Percentiles rank a stretch among this genome's conserved stretches.
Conservation (phyloP, 2,888 invertebrate species). For the Copidosoma aretas region DNA sequence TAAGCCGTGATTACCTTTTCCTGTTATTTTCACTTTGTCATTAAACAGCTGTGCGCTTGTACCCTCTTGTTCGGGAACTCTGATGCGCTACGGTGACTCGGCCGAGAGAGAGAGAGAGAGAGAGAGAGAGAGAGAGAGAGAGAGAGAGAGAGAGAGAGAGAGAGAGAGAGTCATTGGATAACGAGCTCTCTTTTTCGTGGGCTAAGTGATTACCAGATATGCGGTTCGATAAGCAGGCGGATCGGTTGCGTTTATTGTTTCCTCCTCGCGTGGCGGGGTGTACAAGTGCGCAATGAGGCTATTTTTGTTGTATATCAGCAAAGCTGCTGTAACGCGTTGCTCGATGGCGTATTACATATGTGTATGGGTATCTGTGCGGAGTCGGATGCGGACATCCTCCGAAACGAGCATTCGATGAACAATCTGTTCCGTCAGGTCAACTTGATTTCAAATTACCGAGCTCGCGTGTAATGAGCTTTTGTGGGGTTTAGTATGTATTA, state of each 20-base stretch:
- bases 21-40: conserved; percentile 40
- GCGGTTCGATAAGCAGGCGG: too few species aligned
- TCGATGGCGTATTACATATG: conserved; percentile 1
- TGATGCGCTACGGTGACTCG: too few species aligned
- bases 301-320: conserved; percentile 9
- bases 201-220: too few species aligned
- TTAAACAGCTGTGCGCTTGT: conserved; percentile 18
- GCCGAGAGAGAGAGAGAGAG: too few species aligned
- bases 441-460: neutral
- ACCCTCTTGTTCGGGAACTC: neutral
- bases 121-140: too few species aligned
- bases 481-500: too few species aligned
- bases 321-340: conserved; percentile 7
- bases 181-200: neutral
- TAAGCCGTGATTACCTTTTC: conserved; percentile 37
- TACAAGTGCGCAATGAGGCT: neutral
- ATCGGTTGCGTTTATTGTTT: conserved; percentile 24
- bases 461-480: too few species aligned
- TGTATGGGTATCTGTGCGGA: neutral
- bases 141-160: too few species aligned
- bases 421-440: conserved; percentile 14
- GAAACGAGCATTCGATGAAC: conserved; percentile 1
- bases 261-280: neutral
- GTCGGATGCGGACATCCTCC: neutral
- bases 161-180: neutral